phyloP scores from a whole-genome alignment of 2,888 invertebrate species.

The Acheta domesticus region DNA sequence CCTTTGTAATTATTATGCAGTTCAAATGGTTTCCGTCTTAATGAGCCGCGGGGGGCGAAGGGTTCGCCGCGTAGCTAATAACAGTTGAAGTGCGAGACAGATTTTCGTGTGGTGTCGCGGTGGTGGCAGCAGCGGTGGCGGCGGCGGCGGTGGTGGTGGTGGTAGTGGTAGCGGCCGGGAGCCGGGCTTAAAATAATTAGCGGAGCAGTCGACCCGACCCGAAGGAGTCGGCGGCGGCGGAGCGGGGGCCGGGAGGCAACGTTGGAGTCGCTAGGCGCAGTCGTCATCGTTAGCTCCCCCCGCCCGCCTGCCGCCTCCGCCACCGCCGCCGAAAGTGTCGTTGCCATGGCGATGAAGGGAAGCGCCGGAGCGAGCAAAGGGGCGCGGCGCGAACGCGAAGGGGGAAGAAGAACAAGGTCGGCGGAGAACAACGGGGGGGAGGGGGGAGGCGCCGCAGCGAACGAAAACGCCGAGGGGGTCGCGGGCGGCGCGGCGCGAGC shows the following conservation, averaged over 20 bases:
- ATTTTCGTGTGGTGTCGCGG: constrained; percentile 22
- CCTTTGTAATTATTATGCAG: constrained; percentile 33
- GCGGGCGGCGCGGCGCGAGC: background rate
- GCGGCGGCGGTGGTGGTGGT: too few relatives aligned
- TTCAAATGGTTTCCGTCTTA: constrained; percentile 32
- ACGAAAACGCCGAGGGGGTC: background rate
- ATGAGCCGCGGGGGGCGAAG: constrained; percentile 28
- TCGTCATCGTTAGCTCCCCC: constrained; percentile 23
- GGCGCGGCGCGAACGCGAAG: background rate
- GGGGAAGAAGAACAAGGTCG: background rate
- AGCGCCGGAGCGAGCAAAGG: too few relatives aligned
- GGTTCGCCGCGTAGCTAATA: constrained; percentile 28
- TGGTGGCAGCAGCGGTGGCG: background rate
- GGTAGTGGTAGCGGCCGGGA: background rate
- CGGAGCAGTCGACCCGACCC: too few relatives aligned
- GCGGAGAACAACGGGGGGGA: constrained; percentile 24
- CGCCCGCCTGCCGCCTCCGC: too few relatives aligned
- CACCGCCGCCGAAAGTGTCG: constrained; percentile 24
- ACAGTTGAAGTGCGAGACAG: constrained; percentile 25
- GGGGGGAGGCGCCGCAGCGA: background rate
- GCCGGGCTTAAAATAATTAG: background rate
- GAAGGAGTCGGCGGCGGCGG: background rate
- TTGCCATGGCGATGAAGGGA: constrained; percentile 23
- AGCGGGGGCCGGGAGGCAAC: background rate
- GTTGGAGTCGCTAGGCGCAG: background rate